Evolutionary conservation across 2,888 invertebrate species (phyloP).

Genomic region (Brachyopa scutellaris): DNA sequence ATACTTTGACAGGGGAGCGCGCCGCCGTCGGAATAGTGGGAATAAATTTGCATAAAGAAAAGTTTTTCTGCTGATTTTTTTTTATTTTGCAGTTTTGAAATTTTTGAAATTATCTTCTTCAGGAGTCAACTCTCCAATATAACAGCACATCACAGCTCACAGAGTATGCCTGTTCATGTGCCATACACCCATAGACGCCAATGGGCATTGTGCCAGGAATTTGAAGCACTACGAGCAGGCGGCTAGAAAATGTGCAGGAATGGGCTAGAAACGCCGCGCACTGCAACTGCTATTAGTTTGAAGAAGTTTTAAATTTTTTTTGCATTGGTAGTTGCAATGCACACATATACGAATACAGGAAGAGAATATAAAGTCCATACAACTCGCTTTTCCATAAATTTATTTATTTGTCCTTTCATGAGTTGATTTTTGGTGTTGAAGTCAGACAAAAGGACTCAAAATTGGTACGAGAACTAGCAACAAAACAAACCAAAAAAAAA

Average conservation of each 20-base stretch:
- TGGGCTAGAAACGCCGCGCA: neutral
- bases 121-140: slow-evolving; percentile 47
- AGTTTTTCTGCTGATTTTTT: slow-evolving; percentile 46
- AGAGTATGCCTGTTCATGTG: slow-evolving; percentile 15
- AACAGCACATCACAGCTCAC: neutral
- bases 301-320: slow-evolving; percentile 32
- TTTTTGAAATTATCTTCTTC: slow-evolving; percentile 60
- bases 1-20: slow-evolving; percentile 13
- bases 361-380: too few relatives aligned
- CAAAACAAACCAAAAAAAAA: too few relatives aligned
- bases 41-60: slow-evolving; percentile 63
- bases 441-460: slow-evolving; percentile 31
- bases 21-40: slow-evolving; percentile 6
- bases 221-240: slow-evolving; percentile 19
- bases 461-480: slow-evolving; percentile 15
- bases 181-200: slow-evolving; percentile 42
- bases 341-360: slow-evolving; percentile 24
- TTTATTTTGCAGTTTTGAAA: slow-evolving; percentile 6
- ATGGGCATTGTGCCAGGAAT: slow-evolving; percentile 67
- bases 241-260: neutral
- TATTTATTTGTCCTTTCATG: slow-evolving; percentile 46
- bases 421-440: slow-evolving; percentile 45
- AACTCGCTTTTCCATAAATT: slow-evolving; percentile 52
- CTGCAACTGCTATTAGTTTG: slow-evolving; percentile 48
- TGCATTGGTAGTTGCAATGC: neutral